Conservation (phyloP, 2,797 vertebrate genomes). For the Coluber constrictor region DNA sequence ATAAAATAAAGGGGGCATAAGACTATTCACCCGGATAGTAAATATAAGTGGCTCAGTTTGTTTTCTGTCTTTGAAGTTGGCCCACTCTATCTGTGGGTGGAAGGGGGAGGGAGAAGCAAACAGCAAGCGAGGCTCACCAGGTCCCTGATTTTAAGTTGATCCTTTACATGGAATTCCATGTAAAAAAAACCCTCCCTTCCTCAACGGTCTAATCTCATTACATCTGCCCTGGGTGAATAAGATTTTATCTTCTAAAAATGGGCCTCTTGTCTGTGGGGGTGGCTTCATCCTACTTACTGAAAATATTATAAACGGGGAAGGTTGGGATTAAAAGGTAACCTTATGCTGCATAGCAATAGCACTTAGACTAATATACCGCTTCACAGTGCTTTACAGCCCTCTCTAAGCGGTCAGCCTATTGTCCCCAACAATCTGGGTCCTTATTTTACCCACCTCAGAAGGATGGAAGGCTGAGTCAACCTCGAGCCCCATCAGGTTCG, state of each 20-base stretch:
- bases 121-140: fast-evolving
- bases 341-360: background rate
- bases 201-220: slow-evolving; percentile 40
- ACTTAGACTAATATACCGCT: no score
- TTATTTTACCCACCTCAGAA: no score
- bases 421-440: no score
- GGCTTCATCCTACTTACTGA: slow-evolving; percentile 71
- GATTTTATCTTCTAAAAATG: slow-evolving; percentile 64
- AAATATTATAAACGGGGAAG: slow-evolving; percentile 68
- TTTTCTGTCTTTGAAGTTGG: background rate
- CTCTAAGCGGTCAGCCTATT: no score
- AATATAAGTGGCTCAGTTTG: background rate
- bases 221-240: slow-evolving; percentile 55
- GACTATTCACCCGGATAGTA: background rate
- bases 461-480: no score
- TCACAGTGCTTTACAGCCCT: no score
- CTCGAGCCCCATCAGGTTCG: no score
- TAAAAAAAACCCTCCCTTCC: slow-evolving; percentile 1
- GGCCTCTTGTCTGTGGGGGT: slow-evolving; percentile 47
- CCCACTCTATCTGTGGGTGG: background rate
- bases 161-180: fast-evolving
- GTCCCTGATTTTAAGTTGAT: fast-evolving
- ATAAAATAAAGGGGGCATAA: background rate
- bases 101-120: background rate
- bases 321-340: slow-evolving; percentile 66